Evolutionary conservation across 2,888 invertebrate genomes (phyloP).

Genomic region (Drosophila rellima): DNA sequence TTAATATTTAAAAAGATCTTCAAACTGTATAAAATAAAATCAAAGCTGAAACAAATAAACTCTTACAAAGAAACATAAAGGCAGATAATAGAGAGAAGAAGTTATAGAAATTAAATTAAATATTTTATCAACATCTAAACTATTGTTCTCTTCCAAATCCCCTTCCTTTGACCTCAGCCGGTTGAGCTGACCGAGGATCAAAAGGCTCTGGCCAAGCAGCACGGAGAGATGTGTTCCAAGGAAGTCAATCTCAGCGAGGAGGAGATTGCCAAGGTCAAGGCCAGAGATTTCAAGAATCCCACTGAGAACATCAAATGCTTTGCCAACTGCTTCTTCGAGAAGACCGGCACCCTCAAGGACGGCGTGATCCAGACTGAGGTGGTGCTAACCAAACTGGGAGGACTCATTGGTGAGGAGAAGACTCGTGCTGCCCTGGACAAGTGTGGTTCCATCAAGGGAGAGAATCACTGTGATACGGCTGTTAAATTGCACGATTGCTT

Average conservation of each 20-base stretch:
- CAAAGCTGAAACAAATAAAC: neutral
- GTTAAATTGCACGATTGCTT: constrained; percentile 72
- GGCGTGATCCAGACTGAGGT: constrained; percentile 70
- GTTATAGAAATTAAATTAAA: neutral
- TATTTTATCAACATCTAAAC: neutral
- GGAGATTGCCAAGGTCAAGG: constrained; percentile 63
- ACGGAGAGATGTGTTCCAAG: constrained; percentile 64
- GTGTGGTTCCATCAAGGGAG: constrained; percentile 64
- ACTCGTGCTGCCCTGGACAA: constrained; percentile 57
- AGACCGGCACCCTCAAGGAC: constrained; percentile 73
- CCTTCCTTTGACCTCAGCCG: constrained; percentile 41
- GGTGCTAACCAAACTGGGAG: constrained; percentile 57
- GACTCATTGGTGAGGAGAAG: constrained; percentile 75
- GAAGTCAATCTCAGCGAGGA: constrained; percentile 65
- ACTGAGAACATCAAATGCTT: constrained; percentile 80
- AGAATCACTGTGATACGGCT: constrained; percentile 78
- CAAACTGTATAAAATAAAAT: too few relatives aligned
- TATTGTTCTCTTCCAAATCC: neutral
- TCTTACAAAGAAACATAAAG: neutral
- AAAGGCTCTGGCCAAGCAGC: constrained; percentile 61
- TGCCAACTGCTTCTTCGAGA: constrained; percentile 83
- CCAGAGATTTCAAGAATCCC: constrained; percentile 65
- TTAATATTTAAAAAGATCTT: too few relatives aligned
- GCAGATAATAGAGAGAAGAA: neutral
- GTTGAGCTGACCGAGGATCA: constrained; percentile 72